Conservation (phyloP, 2,797 vertebrate genomes). For the Carduelis carduelis region DNA sequence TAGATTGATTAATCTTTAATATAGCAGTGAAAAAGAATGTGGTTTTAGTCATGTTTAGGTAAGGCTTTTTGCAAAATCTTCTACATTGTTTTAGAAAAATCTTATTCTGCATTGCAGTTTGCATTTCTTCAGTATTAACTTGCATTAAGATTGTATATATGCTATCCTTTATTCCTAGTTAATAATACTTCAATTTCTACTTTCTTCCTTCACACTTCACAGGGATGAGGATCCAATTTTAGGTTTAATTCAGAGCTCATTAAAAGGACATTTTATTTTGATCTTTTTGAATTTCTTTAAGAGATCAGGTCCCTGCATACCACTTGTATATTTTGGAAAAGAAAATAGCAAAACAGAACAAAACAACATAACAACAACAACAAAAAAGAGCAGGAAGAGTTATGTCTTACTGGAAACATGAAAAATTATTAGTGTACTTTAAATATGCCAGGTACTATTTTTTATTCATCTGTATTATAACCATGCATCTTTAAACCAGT, state of each 20-base stretch:
- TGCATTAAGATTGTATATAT: not conserved
- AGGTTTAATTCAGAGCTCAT: not conserved
- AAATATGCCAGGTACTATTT: not conserved
- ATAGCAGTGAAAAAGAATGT: not conserved
- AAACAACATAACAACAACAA: not conserved
- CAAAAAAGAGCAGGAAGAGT: not conserved
- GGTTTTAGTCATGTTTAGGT: not conserved
- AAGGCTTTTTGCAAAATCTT: not conserved
- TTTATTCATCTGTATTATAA: not conserved
- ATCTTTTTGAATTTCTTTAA: not conserved
- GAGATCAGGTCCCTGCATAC: not conserved
- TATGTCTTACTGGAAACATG: not conserved
- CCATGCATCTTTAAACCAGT: not conserved
- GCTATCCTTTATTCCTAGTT: not conserved
- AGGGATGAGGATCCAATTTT: not conserved
- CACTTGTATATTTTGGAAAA: not conserved
- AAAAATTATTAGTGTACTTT: not conserved
- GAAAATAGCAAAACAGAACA: not conserved
- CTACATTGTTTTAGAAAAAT: not conserved
- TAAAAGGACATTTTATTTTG: not conserved
- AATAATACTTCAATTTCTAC: not conserved
- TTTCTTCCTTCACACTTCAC: not conserved
- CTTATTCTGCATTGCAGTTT: not conserved
- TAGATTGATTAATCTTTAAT: not conserved
- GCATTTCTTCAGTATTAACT: not conserved